Base-by-base conservation (phyloP, 2,113 vertebrate genomes). In the Onychorhynchus coronatus region DNA sequence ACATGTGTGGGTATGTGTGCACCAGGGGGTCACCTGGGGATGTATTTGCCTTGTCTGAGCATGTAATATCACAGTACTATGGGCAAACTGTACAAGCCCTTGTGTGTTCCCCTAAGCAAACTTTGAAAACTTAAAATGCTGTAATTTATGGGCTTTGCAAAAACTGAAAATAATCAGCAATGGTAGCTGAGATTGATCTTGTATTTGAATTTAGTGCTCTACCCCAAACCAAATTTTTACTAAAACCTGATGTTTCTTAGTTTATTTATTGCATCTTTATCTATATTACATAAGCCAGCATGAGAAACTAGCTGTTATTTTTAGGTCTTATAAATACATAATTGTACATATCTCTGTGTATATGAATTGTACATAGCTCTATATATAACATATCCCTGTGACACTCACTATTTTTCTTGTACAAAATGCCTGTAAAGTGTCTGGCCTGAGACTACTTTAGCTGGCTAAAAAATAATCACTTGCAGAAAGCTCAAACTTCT, bases 401-500 rank as follows among this genome's bases (percentile, higher is more conserved):
- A 71, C 1, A 2, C 28, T 75, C 52, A 17, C 20, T 21, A 21
- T 78, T 66, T 95, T 80, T 63, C 41, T 70, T 31, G 28, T 18
- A 68, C 67, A 78, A 71, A 89, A 89, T 35, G 39, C 53, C 71
- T 81, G 9, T 41, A 82, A 90, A 95, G 91, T 31, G 27, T 63
- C 50, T 41, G 50, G 9, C 35, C 39, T 21, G 23, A 71, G n/a
- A 92, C 78, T 72, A 18, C 35, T 49, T 82, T 49, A 74, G 31
- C 47, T 73, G 31, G 25, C 61, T 81, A 71, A 77, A 72, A 92
- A 80, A 18, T 44, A 39, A 68, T 41, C 66, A 85, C 28, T 68
- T 80, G 39, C 50, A 91, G 52, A 88, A 82, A 85, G 53, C 85
- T 80, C 59, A 91, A 94, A 91, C 68, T 95, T 70, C 85, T 77